Evolutionary conservation across 2,113 vertebrate genomes (phyloP).

Genomic region (Puffinus mauretanicus): DNA sequence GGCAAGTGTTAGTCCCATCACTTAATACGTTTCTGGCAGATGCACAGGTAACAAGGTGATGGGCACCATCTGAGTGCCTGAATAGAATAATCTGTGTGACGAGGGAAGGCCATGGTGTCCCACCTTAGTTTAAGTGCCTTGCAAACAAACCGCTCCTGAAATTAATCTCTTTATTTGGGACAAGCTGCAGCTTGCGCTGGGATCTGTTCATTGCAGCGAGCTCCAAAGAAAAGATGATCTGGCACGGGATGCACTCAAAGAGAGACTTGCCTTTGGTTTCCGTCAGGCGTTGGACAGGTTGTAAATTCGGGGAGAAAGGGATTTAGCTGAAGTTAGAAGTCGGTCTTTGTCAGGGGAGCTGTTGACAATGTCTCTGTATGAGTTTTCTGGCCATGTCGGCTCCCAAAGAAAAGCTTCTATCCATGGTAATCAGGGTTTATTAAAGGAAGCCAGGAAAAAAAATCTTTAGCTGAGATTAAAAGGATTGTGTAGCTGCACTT

Average conservation of each 20-base stretch:
- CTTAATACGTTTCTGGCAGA: neutral
- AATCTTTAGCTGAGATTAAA: conserved; percentile 66
- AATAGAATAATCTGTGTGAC: neutral
- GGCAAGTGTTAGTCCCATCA: neutral
- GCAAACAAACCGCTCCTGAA: conserved; percentile 1
- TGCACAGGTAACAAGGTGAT: neutral
- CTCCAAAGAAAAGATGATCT: neutral
- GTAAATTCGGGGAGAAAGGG: neutral
- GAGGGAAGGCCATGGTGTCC: neutral
- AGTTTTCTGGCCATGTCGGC: neutral
- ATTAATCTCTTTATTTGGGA: conserved; percentile 26
- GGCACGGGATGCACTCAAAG: neutral
- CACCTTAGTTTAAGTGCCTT: neutral
- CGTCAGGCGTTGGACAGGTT: neutral
- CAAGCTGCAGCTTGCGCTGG: neutral
- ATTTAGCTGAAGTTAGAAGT: conserved; percentile 24
- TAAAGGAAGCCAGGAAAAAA: conserved; percentile 20
- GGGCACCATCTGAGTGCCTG: neutral
- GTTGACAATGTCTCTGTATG: neutral
- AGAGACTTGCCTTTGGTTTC: neutral
- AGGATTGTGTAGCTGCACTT: conserved; percentile 56
- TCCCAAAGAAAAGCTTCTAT: conserved; percentile 54
- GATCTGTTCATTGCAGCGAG: neutral
- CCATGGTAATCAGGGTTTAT: conserved; percentile 62
- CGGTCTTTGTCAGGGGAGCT: neutral